Conservation (phyloP, 2,113 vertebrate species). For the Shinisaurus crocodilurus region DNA sequence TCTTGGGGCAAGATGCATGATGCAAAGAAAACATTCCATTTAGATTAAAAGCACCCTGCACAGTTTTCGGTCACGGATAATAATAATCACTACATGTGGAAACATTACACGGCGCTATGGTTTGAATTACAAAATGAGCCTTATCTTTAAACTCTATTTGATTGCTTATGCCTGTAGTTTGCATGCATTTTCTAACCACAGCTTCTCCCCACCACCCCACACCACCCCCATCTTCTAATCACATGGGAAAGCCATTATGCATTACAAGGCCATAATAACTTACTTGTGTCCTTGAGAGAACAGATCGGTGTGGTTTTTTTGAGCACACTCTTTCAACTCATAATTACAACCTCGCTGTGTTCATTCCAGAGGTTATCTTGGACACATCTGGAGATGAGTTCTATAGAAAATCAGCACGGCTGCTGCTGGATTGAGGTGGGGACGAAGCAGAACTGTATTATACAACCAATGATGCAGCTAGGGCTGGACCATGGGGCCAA, state of each 20-base stretch:
- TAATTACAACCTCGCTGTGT: neutral
- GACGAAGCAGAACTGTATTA: too few species aligned
- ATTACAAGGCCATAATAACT: neutral
- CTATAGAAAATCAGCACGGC: neutral
- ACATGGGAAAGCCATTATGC: neutral
- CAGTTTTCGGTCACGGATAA: slow-evolving; percentile 23
- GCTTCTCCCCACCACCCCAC: too few species aligned
- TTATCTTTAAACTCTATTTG: slow-evolving; percentile 4
- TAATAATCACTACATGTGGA: slow-evolving; percentile 19
- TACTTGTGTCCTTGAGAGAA: neutral
- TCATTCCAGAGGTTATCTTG: neutral
- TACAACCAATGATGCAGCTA: neutral
- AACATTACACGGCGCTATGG: neutral
- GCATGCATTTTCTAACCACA: neutral
- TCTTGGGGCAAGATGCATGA: neutral
- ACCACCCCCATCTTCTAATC: neutral
- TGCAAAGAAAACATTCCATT: neutral
- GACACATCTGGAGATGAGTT: neutral
- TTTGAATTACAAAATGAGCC: neutral
- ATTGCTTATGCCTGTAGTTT: neutral
- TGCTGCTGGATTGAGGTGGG: too few species aligned
- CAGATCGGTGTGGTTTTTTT: neutral
- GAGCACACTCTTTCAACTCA: neutral
- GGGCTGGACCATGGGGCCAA: too few species aligned
- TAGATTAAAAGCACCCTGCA: neutral